A percentile compares a stretch with the other conserved stretches of the same genome.
Conservation (phyloP, 2,888 invertebrate species). For the Phorcus lineatus region DNA sequence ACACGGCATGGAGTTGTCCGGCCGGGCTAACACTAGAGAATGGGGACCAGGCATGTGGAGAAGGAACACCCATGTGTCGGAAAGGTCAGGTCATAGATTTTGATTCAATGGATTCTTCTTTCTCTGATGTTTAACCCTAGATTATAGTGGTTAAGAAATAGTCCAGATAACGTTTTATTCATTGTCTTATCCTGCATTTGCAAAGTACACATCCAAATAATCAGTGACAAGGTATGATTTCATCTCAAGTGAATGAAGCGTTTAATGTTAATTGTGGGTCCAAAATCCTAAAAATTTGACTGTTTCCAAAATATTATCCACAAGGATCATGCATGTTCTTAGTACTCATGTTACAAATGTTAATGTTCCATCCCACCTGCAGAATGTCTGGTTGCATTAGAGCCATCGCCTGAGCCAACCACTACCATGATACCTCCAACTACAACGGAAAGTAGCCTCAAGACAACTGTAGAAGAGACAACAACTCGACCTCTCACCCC, state of each 20-base stretch:
- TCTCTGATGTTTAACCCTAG: neutral
- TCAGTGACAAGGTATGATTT: too few relatives aligned
- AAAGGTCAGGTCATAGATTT: conserved; percentile 20
- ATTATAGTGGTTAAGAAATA: neutral
- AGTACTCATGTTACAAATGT: neutral
- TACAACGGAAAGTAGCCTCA: neutral
- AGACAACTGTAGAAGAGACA: conserved; percentile 5
- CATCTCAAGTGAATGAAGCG: too few relatives aligned
- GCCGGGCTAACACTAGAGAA: conserved; percentile 23
- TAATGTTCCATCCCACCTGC: neutral
- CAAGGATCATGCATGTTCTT: too few relatives aligned
- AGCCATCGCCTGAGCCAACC: conserved; percentile 3
- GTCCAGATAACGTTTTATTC: too few relatives aligned
- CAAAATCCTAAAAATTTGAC: too few relatives aligned
- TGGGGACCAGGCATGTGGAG: conserved; percentile 21
- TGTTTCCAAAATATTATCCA: too few relatives aligned
- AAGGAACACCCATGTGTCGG: conserved; percentile 23
- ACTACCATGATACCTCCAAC: neutral
- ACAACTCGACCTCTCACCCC: conserved; percentile 2
- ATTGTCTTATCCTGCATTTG: too few relatives aligned
- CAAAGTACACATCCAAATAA: too few relatives aligned
- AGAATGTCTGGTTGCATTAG: conserved; percentile 19
- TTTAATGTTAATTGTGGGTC: too few relatives aligned
- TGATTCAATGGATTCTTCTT: neutral
- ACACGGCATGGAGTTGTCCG: conserved; percentile 30